phyloP scores from a whole-genome alignment of 2,113 vertebrate species.

The Heteronetta atricapilla region DNA sequence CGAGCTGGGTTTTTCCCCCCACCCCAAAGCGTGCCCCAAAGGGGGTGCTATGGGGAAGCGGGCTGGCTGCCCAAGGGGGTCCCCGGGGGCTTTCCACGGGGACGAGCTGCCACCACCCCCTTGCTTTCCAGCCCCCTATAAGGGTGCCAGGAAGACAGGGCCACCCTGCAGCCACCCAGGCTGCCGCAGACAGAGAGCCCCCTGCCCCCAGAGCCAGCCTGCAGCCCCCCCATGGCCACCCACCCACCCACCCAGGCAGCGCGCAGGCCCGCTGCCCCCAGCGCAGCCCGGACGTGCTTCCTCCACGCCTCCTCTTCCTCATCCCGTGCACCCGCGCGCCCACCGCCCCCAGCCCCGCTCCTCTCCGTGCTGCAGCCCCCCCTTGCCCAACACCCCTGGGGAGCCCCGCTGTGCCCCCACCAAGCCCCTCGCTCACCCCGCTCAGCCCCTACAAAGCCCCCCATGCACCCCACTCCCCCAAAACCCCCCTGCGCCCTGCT shows the following conservation, averaged over 20 bases:
- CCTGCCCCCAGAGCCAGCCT: neutral
- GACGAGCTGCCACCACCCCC: neutral
- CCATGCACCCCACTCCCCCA: neutral
- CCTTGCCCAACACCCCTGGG: too few relatives aligned
- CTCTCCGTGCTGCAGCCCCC: too few relatives aligned
- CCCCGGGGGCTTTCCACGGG: rapidly evolving
- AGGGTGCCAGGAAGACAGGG: neutral
- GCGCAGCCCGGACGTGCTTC: neutral
- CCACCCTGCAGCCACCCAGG: neutral
- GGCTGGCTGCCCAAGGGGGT: neutral
- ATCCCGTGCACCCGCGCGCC: neutral
- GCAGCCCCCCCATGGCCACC: neutral
- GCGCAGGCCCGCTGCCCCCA: neutral
- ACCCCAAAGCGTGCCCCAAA: neutral
- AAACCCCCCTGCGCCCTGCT: neutral
- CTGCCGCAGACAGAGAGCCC: neutral
- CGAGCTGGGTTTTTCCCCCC: neutral
- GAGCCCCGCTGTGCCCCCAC: too few relatives aligned
- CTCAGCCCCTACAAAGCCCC: too few relatives aligned
- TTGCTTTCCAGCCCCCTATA: neutral
- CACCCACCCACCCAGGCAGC: neutral
- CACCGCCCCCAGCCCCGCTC: neutral
- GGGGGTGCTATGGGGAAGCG: rapidly evolving
- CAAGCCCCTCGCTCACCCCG: too few relatives aligned
- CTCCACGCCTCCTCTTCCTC: neutral